phyloP scores from a whole-genome alignment of 2,888 invertebrate genomes.

The Dexiosoma caninum region DNA sequence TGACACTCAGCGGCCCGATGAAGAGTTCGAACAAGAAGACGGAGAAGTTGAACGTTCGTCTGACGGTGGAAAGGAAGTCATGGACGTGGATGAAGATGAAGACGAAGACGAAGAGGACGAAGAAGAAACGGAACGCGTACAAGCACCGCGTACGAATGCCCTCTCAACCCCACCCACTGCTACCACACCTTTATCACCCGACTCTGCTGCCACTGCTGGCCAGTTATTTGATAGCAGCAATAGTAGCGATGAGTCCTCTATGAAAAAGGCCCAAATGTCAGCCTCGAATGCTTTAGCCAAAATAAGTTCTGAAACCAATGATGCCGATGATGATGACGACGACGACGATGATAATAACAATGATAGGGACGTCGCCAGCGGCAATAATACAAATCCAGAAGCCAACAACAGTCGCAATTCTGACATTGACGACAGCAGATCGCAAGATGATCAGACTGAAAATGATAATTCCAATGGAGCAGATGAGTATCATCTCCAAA shows the following conservation, averaged over 20 bases:
- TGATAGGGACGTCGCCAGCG: conserved; percentile 3
- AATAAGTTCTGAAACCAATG: conserved; percentile 65
- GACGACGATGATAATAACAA: conserved; percentile 27
- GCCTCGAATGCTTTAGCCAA: conserved; percentile 72
- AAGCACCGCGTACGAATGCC: conserved; percentile 70
- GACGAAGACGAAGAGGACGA: conserved; percentile 50
- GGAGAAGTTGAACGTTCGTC: conserved; percentile 58
- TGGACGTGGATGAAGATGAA: conserved; percentile 44
- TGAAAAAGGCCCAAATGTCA: conserved; percentile 74
- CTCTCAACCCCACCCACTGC: conserved; percentile 70
- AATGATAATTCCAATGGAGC: conserved; percentile 37
- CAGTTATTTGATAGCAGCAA: conserved; percentile 75
- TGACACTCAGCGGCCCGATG: background rate
- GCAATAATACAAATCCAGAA: background rate
- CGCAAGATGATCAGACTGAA: conserved; percentile 30
- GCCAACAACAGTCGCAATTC: conserved; percentile 59
- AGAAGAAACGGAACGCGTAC: conserved; percentile 56
- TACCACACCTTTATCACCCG: conserved; percentile 72
- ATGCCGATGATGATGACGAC: conserved; percentile 44
- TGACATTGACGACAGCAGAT: conserved; percentile 40
- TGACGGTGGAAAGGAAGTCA: conserved; percentile 47
- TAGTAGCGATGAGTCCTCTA: conserved; percentile 73
- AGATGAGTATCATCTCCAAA: conserved; percentile 4
- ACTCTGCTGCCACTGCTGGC: conserved; percentile 73
- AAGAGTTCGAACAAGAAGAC: conserved; percentile 44